Evolutionary conservation across 2,797 vertebrate species (phyloP).

Genomic region (Garrulus glandarius): DNA sequence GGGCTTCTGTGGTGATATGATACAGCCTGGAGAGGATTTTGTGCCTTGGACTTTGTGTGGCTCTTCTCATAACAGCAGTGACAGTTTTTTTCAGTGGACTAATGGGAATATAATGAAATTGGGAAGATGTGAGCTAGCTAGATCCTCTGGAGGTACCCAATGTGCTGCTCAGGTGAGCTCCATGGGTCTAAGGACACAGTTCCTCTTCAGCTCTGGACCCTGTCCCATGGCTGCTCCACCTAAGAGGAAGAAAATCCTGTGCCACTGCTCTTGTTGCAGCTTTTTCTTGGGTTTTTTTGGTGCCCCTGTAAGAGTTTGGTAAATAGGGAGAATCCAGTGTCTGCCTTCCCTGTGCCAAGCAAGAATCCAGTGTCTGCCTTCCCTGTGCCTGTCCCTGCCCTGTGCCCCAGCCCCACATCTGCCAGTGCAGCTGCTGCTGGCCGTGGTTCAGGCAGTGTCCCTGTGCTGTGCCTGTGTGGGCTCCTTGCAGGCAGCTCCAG

Average conservation of each 20-base stretch:
- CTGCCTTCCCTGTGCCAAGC: neutral
- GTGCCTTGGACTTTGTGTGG: neutral
- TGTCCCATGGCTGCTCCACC: accelerated
- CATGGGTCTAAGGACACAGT: neutral
- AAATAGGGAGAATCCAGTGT: neutral
- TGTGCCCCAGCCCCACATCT: neutral
- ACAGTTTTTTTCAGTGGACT: neutral
- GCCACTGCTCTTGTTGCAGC: neutral
- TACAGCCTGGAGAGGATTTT: neutral
- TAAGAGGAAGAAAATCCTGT: neutral
- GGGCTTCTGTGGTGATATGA: neutral
- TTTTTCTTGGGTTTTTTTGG: neutral
- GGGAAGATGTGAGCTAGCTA: neutral
- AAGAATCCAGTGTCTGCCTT: neutral
- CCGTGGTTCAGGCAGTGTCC: accelerated
- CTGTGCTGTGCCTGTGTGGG: neutral
- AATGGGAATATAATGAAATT: neutral
- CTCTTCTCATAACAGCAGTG: neutral
- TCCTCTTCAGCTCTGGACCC: accelerated
- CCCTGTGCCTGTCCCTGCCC: neutral
- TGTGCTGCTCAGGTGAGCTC: neutral
- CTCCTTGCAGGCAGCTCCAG: neutral
- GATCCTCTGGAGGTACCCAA: neutral
- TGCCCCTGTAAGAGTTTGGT: neutral
- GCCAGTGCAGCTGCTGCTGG: neutral